Conservation (phyloP, 2,797 vertebrate genomes). For the Taenioides sp. region DNA sequence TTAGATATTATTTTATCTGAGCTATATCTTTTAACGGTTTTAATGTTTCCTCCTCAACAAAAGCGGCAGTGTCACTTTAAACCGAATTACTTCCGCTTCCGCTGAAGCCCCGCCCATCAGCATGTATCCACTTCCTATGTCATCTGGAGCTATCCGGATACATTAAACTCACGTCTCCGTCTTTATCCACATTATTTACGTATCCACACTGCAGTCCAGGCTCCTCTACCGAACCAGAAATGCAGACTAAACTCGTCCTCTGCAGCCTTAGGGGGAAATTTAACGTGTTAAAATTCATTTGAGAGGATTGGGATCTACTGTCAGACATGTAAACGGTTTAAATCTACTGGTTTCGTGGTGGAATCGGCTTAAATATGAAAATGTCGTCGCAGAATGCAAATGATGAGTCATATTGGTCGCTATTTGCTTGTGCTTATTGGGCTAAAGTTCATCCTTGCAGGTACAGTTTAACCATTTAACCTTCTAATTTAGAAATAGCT, state of each 20-base stretch:
- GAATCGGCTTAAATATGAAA: not conserved
- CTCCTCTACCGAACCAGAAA: conserved; percentile 22
- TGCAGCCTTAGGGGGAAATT: not conserved
- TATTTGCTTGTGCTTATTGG: conserved; percentile 15
- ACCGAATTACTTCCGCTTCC: not conserved
- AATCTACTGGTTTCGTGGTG: not conserved
- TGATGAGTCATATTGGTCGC: not conserved
- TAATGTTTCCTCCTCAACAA: conserved; percentile 2
- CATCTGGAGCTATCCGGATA: conserved; percentile 14
- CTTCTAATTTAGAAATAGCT: not conserved
- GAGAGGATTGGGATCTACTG: not conserved
- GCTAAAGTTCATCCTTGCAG: conserved; percentile 59
- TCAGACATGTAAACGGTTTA: not conserved
- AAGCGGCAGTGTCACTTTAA: conserved; percentile 23
- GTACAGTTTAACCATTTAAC: conserved; percentile 27
- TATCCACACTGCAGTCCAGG: conserved; percentile 11
- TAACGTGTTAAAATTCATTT: conserved; percentile 8
- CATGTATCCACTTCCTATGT: not conserved
- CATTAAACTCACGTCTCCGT: accelerated
- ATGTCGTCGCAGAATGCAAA: not conserved
- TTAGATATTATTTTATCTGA: no score
- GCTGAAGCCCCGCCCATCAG: not conserved
- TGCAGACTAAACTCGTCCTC: conserved; percentile 14
- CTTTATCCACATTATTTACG: not conserved
- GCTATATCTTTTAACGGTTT: no score